Evolutionary conservation across 2,113 vertebrate genomes (phyloP), one percentile per base, ranked within the genome.

Genomic region (Plecturocebus donacophilus): DNA sequence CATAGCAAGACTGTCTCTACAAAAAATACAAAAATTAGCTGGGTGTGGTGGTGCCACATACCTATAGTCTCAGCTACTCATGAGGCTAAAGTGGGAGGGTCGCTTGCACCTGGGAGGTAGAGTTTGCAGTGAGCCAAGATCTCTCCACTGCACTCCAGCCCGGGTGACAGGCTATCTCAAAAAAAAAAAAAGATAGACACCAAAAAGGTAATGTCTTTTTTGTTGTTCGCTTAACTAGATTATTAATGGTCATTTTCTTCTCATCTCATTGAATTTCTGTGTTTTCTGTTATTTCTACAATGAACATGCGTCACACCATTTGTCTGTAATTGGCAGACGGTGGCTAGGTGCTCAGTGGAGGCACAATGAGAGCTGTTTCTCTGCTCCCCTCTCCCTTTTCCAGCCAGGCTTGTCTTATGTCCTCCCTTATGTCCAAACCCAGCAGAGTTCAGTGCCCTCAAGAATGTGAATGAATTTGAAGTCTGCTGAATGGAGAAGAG

Each of bases 291-390:
- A 80, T 70, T 83, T 47, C 68, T 66, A 35, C 73, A 81, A 49
- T n/a, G 38, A 84, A 30, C 25, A 6, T 8, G 12, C 5, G 9
- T 45, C 64, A 76, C 64, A 80, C 11, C 38, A 32, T 42, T 76
- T 30, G 30, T 73, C 56, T 94, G 45, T 47, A 81, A 89, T 45
- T 2, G 2, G 76, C n/a, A 61, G n/a, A 17, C 42, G 12, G 9
- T 16, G 25, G 64, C 16, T 0, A 6, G 83, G 38, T 3, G 0
- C 70, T 40, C 0, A 0, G n/a, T 12, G 45, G n/a, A 27, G 4
- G 2, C 35, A 32, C 12, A 17, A 1, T 17, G 13, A 87, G 42
- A 0, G 1, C 45, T 1, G 19, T 32, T 45, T 61, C 56, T 90
- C 79, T 70, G 47, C 25, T 16, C 12, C 52, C 38, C 19, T 27